phyloP scores from a whole-genome alignment of 2,888 invertebrate genomes.

The Tetranychus piercei region DNA sequence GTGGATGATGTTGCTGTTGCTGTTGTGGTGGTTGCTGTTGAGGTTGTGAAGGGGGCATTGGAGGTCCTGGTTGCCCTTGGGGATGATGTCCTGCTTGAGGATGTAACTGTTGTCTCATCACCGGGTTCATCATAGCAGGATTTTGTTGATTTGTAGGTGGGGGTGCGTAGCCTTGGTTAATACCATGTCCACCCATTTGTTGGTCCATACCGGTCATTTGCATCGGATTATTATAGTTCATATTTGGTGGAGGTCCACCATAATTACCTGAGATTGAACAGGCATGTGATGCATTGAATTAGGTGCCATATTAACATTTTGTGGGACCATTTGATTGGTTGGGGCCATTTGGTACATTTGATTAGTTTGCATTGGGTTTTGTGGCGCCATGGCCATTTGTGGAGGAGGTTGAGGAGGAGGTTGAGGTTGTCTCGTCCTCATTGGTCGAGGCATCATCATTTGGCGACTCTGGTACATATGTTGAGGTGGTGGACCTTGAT shows the following conservation, averaged over 20 bases:
- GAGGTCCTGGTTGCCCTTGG: neutral
- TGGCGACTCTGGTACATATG: conserved; percentile 24
- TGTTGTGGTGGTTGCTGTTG: neutral
- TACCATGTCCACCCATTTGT: conserved; percentile 2
- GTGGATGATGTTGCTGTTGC: conserved; percentile 18
- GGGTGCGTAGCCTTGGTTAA: conserved; percentile 12
- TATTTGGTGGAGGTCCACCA: conserved; percentile 16
- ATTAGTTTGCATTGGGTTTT: conserved; percentile 17
- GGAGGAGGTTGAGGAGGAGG: conserved; percentile 14
- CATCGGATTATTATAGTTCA: conserved; percentile 17
- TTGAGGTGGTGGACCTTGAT: neutral
- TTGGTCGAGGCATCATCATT: conserved; percentile 23
- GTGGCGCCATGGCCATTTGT: neutral
- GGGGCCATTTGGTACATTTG: conserved; percentile 12
- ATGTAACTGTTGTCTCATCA: conserved; percentile 21
- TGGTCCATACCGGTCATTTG: conserved; percentile 18
- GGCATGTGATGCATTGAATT: conserved; percentile 16
- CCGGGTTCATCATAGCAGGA: conserved; percentile 19
- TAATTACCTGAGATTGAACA: conserved; percentile 16
- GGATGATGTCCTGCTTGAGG: conserved; percentile 9
- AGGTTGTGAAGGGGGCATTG: neutral
- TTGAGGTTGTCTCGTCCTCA: conserved; percentile 14
- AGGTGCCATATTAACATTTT: neutral
- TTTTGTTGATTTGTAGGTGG: conserved; percentile 9
- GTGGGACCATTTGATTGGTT: neutral